These are phyloP conservation scores for Tetramorium bicarinatum DNA, from an alignment of 2,888 invertebrate genomes.

Conservation along the genomic window DNA sequence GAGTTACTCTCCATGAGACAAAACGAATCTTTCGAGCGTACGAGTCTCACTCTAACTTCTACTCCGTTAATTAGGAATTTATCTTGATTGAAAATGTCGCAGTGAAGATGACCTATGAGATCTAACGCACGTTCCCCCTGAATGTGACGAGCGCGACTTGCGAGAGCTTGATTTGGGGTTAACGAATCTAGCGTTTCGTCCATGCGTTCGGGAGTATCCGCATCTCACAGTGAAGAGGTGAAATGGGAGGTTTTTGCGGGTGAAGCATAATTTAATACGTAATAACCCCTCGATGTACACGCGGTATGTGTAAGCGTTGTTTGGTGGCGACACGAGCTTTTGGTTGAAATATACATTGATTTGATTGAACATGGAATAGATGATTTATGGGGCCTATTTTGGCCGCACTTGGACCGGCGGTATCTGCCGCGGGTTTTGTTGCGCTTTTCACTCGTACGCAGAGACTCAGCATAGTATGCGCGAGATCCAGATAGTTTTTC, in stretches of 20 bases:
- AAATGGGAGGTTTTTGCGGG: background rate
- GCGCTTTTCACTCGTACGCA: background rate
- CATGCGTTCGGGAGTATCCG: background rate
- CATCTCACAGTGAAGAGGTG: background rate
- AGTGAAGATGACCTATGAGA: too few species aligned
- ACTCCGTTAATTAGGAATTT: too few species aligned
- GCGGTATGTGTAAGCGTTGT: constrained; percentile 15
- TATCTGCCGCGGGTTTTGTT: too few species aligned
- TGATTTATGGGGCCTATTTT: constrained; percentile 9
- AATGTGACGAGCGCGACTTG: too few species aligned
- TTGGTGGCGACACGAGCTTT: background rate
- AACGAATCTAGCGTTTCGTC: too few species aligned
- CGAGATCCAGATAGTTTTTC: too few species aligned
- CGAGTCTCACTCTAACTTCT: too few species aligned
- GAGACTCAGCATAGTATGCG: background rate
- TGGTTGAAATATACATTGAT: constrained; percentile 23
- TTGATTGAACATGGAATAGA: constrained; percentile 19
- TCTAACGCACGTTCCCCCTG: too few species aligned
- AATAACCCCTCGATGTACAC: constrained; percentile 15
- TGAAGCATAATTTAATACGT: constrained; percentile 24
- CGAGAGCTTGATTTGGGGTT: too few species aligned
- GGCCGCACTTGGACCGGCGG: background rate
- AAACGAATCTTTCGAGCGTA: too few species aligned
- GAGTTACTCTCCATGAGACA: too few species aligned
- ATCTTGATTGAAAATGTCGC: too few species aligned